These are phyloP conservation scores for Mirza zaza DNA, from an alignment of 2,113 vertebrate species.

Conservation along the genomic window DNA sequence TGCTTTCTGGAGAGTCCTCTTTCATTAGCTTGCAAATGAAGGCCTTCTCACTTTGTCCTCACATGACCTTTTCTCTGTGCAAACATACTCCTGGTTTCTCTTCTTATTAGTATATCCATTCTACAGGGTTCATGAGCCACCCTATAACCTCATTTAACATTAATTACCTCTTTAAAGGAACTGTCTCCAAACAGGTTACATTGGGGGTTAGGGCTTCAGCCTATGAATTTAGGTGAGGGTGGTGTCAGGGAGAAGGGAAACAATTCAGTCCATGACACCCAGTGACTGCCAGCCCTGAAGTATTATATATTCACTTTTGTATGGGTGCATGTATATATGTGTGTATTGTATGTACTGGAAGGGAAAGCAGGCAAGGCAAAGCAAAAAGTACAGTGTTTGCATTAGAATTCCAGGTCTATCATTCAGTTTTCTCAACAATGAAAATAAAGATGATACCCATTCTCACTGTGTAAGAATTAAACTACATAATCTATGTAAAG, in stretches of 20 bases:
- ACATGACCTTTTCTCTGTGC: background rate
- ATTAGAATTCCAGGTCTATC: constrained; percentile 1
- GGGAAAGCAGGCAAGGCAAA: background rate
- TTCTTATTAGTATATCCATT: background rate
- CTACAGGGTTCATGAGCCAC: background rate
- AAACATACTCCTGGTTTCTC: background rate
- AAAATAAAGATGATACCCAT: background rate
- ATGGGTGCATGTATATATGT: background rate
- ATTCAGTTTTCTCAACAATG: constrained; percentile 6
- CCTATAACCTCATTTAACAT: background rate
- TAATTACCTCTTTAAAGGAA: background rate
- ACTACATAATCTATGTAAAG: constrained; percentile 34
- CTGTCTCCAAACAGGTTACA: background rate
- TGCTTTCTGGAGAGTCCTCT: background rate
- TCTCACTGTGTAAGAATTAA: background rate
- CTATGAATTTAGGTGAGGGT: background rate
- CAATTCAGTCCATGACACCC: background rate
- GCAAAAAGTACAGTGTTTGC: background rate
- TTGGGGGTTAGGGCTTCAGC: background rate
- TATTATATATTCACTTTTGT: background rate
- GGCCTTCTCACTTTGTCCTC: background rate
- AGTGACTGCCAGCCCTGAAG: background rate
- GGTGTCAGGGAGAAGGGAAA: background rate
- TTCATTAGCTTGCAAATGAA: background rate
- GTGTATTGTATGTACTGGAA: background rate